These are phyloP conservation scores for Austrofundulus limnaeus DNA, from an alignment of 2,113 vertebrate genomes.

Conservation along the genomic window DNA sequence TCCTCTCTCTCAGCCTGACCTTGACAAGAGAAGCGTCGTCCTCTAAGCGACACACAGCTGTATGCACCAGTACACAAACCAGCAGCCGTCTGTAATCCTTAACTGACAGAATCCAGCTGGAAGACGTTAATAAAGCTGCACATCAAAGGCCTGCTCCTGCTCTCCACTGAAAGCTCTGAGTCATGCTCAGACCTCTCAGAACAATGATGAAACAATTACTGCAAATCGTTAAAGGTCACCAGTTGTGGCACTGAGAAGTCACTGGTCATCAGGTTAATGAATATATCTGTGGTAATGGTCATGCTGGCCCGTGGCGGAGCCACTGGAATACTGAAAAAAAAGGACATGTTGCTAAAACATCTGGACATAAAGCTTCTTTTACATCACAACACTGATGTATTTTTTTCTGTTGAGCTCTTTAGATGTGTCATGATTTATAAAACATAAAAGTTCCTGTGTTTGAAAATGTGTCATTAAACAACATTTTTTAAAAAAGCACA, in stretches of 20 bases:
- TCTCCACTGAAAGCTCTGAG: slow-evolving; percentile 20
- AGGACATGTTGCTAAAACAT: not conserved
- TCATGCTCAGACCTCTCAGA: slow-evolving; percentile 30
- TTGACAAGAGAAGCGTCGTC: slow-evolving; percentile 31
- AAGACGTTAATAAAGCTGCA: slow-evolving; percentile 35
- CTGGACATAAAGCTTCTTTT: not conserved
- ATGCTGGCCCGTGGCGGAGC: not conserved
- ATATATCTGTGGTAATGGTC: slow-evolving; percentile 16
- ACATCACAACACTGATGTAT: not conserved
- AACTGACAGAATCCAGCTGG: slow-evolving; percentile 16
- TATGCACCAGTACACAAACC: slow-evolving; percentile 18
- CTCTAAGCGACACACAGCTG: not conserved
- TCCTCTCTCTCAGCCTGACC: slow-evolving; percentile 22
- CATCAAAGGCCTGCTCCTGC: slow-evolving; percentile 32
- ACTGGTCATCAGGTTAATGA: slow-evolving; percentile 14
- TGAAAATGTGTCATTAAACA: no score
- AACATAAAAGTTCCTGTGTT: not conserved
- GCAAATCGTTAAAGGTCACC: slow-evolving; percentile 15
- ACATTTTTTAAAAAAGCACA: no score
- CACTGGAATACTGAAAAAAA: not conserved
- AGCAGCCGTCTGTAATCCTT: slow-evolving; percentile 5
- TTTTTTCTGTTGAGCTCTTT: not conserved
- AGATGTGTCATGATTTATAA: not conserved
- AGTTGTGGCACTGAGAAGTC: slow-evolving; percentile 17
- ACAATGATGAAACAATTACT: slow-evolving; percentile 23